Evolutionary conservation across 2,797 vertebrate species (phyloP), one percentile per base, ranked within the genome.

Genomic region (Micromesistius poutassou): DNA sequence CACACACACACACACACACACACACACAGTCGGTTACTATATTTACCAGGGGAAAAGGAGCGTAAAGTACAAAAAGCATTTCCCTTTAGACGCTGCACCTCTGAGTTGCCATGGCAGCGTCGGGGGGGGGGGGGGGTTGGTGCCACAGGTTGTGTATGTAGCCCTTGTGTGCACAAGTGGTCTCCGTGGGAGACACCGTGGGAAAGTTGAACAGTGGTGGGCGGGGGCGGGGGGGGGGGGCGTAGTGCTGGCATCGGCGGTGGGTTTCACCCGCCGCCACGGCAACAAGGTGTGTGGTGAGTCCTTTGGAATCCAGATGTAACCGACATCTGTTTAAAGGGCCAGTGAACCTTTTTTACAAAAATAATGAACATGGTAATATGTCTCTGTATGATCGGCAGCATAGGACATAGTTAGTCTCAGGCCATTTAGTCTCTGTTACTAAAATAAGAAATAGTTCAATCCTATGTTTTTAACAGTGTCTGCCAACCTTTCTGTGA

Each of bases 101-200:
- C 83, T 85, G 83, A 80, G 94, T 95, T 95, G 93, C 94, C 92
- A 95, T 95, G 94, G 88, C 93, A 94, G 93, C 92, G 70, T 83
- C 87, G 89, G 42, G 42, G 42, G 46, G 0, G 16, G 46, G 50
- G 50, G 50, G 50, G 50, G 89, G 89, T 90, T 89, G 89, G 92
- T 94, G 92, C 94, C 91, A 90, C 91, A 90, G 91, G 91, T 91
- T 95, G 94, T 94, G 93, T 94, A 89, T 92, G 91, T 88, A 89
- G 92, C 91, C 90, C 89, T 90, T 87, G 87, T 92, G 88, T 89
- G 89, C 90, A 77, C 83, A 89, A 93, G 92, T 91, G 92, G 88
- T 89, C 90, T 90, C 93, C 89, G n/a, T n/a, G 74, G 87, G 90
- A 91, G 83, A 89, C 87, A 79, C 73, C 75, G 71, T 73, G 84